phyloP scores from a whole-genome alignment of 2,888 invertebrate species.

The Macrophya alboannulata region DNA sequence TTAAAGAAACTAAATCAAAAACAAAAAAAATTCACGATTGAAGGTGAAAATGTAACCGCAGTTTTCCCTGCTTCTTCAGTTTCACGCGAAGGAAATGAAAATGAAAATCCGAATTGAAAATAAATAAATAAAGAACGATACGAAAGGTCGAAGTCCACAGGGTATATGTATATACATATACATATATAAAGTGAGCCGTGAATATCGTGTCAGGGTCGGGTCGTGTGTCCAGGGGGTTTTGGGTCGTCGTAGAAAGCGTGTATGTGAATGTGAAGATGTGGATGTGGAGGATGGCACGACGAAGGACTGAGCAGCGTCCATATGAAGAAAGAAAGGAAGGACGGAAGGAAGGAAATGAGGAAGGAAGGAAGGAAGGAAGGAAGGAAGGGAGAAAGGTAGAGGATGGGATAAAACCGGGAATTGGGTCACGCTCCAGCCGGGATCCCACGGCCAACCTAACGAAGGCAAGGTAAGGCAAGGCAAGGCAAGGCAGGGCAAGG shows the following conservation, averaged over 20 bases:
- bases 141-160: neutral
- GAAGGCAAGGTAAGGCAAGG: neutral
- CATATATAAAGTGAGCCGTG: neutral
- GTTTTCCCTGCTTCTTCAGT: neutral
- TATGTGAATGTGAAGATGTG: no score
- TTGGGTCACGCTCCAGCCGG: slow-evolving; percentile 45
- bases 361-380: slow-evolving; percentile 6
- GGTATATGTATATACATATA: neutral
- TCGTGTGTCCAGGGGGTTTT: neutral
- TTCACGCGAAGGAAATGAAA: neutral
- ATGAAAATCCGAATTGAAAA: neutral
- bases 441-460: slow-evolving; percentile 8
- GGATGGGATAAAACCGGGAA: slow-evolving; percentile 59
- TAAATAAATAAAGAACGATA: neutral
- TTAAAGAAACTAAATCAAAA: no score
- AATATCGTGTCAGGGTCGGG: slow-evolving; percentile 38
- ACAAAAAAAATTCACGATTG: neutral
- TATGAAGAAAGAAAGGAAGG: slow-evolving; percentile 66
- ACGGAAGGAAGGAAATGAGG: slow-evolving; percentile 22
- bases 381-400: slow-evolving; percentile 56
- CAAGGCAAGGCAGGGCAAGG: neutral
- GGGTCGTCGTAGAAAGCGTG: neutral
- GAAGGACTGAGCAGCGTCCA: slow-evolving; percentile 56
- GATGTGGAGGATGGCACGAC: neutral
- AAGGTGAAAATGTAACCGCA: neutral